phyloP scores from a whole-genome alignment of 2,797 vertebrate genomes.

The Hozukius guyotensis region DNA sequence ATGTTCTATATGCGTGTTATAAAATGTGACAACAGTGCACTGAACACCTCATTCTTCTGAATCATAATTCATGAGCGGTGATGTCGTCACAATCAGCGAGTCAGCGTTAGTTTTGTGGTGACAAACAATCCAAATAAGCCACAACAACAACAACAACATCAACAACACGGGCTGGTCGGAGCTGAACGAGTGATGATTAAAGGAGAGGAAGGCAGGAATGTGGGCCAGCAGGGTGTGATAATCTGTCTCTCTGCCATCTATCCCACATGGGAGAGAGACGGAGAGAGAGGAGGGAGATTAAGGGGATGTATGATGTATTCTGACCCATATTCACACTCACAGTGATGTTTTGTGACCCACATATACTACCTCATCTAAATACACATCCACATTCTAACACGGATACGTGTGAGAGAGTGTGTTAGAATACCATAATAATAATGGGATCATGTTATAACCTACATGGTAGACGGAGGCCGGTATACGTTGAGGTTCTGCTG shows the following conservation, averaged over 20 bases:
- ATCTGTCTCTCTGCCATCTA: conserved; percentile 66
- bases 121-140: background rate
- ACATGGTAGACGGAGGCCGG: background rate
- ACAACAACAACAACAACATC: background rate
- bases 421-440: background rate
- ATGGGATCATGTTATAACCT: background rate
- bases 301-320: conserved; percentile 68
- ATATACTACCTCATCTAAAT: conserved; percentile 59
- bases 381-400: conserved; percentile 27
- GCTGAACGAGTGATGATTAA: conserved; percentile 55
- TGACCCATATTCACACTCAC: conserved; percentile 70
- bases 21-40: background rate
- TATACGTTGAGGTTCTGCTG: background rate
- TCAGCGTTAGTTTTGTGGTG: background rate
- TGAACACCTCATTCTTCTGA: background rate
- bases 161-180: background rate
- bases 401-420: background rate
- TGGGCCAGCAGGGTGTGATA: conserved; percentile 74
- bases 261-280: conserved; percentile 58
- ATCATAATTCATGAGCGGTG: background rate
- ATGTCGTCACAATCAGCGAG: background rate
- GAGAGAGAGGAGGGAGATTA: conserved; percentile 37
- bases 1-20: background rate
- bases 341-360: conserved; percentile 66
- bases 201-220: conserved; percentile 51